Evolutionary conservation across 30 jellyfish, hydroid and myxozoan genomes (phyloP), one percentile per base, ranked within the genome.

Genomic region (Chrysaora quinquecirrha): DNA sequence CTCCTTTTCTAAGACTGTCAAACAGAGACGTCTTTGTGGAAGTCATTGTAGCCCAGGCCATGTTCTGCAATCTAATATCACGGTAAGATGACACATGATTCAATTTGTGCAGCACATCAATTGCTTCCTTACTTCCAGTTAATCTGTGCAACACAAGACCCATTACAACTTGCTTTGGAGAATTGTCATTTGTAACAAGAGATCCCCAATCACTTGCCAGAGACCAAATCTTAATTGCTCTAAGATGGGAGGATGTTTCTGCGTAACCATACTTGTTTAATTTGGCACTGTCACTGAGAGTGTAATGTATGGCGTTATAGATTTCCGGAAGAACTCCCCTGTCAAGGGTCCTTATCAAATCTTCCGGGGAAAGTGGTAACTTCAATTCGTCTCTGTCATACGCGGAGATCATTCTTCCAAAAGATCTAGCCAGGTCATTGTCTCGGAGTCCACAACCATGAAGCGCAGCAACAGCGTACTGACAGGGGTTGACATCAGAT

Each of bases 151-250:
- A 18, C 10, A 21, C 29, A 34, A 70, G 66, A 7, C 82, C 82
- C 28, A 38, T 35, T 6, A 70, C 65, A 16, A 30, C 29, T 30
- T 70, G 82, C 73, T 25, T 70, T 6, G 82, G 23, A 38, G 74
- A 29, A 24, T 32, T 16, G 21, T 70, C 65, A 25, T 70, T 29
- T 21, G 23, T 29, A 7, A 70, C 35, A 30, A 29, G 65, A 27
- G 79, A 66, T 30, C 28, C 73, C 82, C 82, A 70, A 47, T 70
- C 82, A 1, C 73, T 3, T 29, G 82, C 82, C 2, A 70, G 74
- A 6, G 82, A 70, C 82, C 82, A 70, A 1, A 70, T 70, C 82
- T 70, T 70, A 2, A 47, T 7, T 7, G 82, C 82, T 32, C 28
- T 32, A 28, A 30, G 63, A 70, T 29, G 73, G 1, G 46, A 34